phyloP scores from a whole-genome alignment of 2,113 vertebrate species.

The Jaculus jaculus region DNA sequence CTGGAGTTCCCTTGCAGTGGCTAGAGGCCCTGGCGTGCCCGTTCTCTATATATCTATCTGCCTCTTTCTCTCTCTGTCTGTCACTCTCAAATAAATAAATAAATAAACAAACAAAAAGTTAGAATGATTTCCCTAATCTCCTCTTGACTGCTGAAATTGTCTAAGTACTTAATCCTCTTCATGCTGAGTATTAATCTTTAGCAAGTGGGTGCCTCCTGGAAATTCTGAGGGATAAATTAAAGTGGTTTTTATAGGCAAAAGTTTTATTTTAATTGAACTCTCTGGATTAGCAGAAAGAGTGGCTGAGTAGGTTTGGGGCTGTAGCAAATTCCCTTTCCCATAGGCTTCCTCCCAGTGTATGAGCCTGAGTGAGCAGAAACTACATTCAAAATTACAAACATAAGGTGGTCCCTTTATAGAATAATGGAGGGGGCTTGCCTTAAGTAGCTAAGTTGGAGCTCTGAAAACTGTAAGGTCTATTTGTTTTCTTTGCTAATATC shows the following conservation, averaged over 20 bases:
- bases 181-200: slow-evolving; percentile 52
- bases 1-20: too few relatives aligned
- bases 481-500: not conserved
- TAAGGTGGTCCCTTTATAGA: not conserved
- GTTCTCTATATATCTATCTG: too few relatives aligned
- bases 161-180: slow-evolving; percentile 61
- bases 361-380: not conserved
- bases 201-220: slow-evolving; percentile 51
- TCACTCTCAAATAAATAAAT: too few relatives aligned
- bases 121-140: slow-evolving; percentile 55
- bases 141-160: slow-evolving; percentile 54
- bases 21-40: too few relatives aligned
- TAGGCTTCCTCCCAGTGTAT: not conserved
- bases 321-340: not conserved
- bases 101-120: slow-evolving; percentile 35
- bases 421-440: not conserved
- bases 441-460: not conserved
- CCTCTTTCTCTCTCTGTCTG: too few relatives aligned
- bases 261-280: slow-evolving; percentile 53
- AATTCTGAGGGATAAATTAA: slow-evolving; percentile 34
- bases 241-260: slow-evolving; percentile 43
- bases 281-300: not conserved
- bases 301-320: not conserved
- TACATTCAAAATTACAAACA: not conserved
- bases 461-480: not conserved